phyloP scores from a whole-genome alignment of 2,113 vertebrate species.

The Labeo rohita region DNA sequence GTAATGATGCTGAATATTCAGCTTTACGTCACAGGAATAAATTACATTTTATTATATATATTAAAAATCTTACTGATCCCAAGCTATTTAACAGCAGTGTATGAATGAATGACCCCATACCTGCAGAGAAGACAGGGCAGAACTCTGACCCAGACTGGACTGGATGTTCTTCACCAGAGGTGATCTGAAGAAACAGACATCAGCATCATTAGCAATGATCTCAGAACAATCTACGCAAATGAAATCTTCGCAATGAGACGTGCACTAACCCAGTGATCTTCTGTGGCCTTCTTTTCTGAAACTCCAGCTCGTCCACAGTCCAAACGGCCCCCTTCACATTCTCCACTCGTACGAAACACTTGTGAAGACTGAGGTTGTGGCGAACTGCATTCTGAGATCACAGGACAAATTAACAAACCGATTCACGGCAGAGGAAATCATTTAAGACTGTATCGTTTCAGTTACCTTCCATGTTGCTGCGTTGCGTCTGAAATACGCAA shows the following conservation, averaged over 20 bases:
- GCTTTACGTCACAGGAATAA: background rate
- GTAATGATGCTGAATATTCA: background rate
- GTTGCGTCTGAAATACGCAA: constrained; percentile 98
- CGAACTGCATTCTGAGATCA: constrained; percentile 77
- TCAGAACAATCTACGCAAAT: background rate
- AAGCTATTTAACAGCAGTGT: background rate
- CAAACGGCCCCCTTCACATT: constrained; percentile 82
- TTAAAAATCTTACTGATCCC: background rate
- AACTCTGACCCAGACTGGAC: constrained; percentile 86
- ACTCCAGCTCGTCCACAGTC: constrained; percentile 98
- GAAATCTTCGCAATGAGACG: background rate
- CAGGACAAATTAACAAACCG: background rate
- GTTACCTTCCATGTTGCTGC: constrained; percentile 98
- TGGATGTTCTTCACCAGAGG: constrained; percentile 94
- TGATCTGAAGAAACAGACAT: constrained; percentile 79
- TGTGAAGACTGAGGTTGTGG: constrained; percentile 81
- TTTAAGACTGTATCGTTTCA: background rate
- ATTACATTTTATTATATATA: background rate
- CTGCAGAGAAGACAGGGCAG: constrained; percentile 88
- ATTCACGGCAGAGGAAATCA: background rate
- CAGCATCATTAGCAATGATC: background rate
- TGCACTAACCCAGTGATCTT: constrained; percentile 89
- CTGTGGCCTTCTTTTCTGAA: constrained; percentile 98
- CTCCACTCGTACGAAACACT: constrained; percentile 80
- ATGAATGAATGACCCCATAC: constrained; percentile 73